Percentiles rank a stretch among this genome's conserved stretches.
Conservation (phyloP, 1,140 invertebrate species). For the Ectropis grisescens region DNA sequence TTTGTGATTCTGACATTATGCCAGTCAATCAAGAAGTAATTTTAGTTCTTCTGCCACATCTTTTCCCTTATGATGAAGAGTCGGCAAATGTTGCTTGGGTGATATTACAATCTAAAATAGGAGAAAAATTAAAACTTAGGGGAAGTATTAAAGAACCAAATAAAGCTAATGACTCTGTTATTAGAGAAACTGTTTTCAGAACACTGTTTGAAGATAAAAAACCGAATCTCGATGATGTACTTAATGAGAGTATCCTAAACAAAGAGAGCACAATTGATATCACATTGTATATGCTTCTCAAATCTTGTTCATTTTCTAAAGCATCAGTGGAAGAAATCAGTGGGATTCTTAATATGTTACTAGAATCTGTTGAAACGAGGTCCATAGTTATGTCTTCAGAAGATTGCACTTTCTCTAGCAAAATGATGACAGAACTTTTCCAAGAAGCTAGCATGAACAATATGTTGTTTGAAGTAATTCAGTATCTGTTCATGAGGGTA, state of each 20-base stretch:
- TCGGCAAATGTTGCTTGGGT: conserved; percentile 60
- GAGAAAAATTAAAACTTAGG: conserved; percentile 41
- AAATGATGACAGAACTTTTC: conserved; percentile 42
- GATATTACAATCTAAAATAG: conserved; percentile 67
- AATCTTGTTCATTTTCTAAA: conserved; percentile 35
- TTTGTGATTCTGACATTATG: conserved; percentile 43
- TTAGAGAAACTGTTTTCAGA: conserved; percentile 45
- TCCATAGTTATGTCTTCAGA: conserved; percentile 32
- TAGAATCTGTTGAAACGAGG: conserved; percentile 41
- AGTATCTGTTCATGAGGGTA: conserved; percentile 47
- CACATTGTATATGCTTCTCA: conserved; percentile 41
- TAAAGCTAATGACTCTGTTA: conserved; percentile 22
- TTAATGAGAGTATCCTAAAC: conserved; percentile 36
- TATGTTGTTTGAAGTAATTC: conserved; percentile 53
- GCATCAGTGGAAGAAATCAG: conserved; percentile 27
- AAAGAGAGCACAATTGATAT: conserved; percentile 36
- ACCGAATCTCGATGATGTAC: conserved; percentile 29
- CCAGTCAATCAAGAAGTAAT: conserved; percentile 50
- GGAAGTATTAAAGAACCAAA: conserved; percentile 45
- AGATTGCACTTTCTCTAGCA: conserved; percentile 25
- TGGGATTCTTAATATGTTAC: conserved; percentile 30
- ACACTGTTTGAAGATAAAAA: conserved; percentile 31
- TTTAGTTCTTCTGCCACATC: conserved; percentile 70
- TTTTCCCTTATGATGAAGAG: conserved; percentile 70
- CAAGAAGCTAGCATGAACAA: conserved; percentile 35